Base-by-base conservation (phyloP, 1,140 invertebrate genomes). In the Wasmannia auropunctata region DNA sequence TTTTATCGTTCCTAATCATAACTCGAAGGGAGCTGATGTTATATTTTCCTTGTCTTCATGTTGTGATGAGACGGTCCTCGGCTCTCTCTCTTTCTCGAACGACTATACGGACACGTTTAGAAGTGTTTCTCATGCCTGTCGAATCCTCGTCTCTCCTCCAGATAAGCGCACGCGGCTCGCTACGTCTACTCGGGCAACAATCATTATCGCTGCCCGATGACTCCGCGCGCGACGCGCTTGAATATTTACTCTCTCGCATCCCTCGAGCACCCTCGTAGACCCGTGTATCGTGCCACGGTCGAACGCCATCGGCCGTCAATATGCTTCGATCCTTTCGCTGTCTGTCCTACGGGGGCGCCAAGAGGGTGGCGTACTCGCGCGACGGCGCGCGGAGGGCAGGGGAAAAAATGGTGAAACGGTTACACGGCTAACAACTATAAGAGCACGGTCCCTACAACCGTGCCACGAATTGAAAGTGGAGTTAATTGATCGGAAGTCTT, bases 401-500 rank as follows among this genome's bases (percentile, higher is more conserved):
- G n/a, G 60, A 4, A n/a, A 62, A 43, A 54, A 85, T 25, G 31
- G 56, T 37, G 85, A 62, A 87, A 81, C 77, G 67, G 80, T 69
- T 56, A 65, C 76, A 81, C 37, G 49, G 74, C 88, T 90, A 90
- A 90, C 89, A 88, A 87, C 63, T 67, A 76, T 91, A 89, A 86
- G 87, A 63, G 88, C 88, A 70, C 84, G 87, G 86, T 79, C 88
- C 86, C 87, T 67, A n/a, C n/a, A 63, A 77, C 75, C 65, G 49
- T 85, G 85, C 86, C 87, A 60, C 86, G 88, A 86, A 92, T 91
- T 90, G 74, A 91, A 92, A 93, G 91, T 88, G 88, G 91, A 93
- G 92, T 93, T 93, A 93, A 93, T 93, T 93, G 92, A 93, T 92
- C 92, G 92, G 92, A 93, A 93, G 92, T 93, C 92, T 93, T 92